Percentiles rank a stretch among this genome's conserved stretches.
phyloP scores from a whole-genome alignment of 2,797 vertebrate species.

The Poeciliopsis turneri region DNA sequence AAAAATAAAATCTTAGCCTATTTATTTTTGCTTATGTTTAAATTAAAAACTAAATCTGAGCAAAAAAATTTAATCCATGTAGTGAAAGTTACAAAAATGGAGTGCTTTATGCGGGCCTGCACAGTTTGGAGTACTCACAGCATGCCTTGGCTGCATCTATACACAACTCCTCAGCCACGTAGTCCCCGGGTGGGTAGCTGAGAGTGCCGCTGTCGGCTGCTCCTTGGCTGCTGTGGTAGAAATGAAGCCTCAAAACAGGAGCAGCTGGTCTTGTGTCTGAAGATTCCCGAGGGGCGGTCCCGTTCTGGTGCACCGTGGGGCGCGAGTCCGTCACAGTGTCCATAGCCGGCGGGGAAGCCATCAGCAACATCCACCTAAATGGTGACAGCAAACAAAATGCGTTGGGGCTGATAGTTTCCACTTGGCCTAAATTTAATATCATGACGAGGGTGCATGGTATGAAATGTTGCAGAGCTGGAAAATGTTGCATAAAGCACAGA shows the following conservation, averaged over 20 bases:
- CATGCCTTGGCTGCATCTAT: conserved; percentile 79
- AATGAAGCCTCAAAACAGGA: conserved; percentile 74
- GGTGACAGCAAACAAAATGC: conserved; percentile 26
- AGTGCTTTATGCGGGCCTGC: conserved; percentile 13
- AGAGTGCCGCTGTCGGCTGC: conserved; percentile 50
- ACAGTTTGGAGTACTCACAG: conserved; percentile 69
- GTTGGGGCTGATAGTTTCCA: not conserved
- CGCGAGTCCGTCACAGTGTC: conserved; percentile 70
- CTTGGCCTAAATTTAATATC: conserved; percentile 11
- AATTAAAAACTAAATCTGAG: conserved; percentile 46
- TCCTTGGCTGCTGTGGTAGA: conserved; percentile 70
- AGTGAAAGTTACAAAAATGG: conserved; percentile 31
- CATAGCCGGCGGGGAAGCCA: conserved; percentile 65
- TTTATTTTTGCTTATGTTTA: conserved; percentile 32
- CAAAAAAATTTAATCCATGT: conserved; percentile 22
- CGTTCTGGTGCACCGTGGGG: conserved; percentile 77
- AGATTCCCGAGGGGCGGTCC: conserved; percentile 70
- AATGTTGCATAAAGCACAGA: conserved; percentile 58
- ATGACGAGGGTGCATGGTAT: conserved; percentile 21
- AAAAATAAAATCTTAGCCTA: not conserved
- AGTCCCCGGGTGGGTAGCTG: conserved; percentile 80
- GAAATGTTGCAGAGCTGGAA: conserved; percentile 49
- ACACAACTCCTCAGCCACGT: conserved; percentile 80
- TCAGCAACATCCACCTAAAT: conserved; percentile 55
- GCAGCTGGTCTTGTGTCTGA: conserved; percentile 45